Percentiles rank a stretch among this genome's conserved stretches.
phyloP scores from a whole-genome alignment of 2,888 invertebrate genomes.

The Gortyna flavago region DNA sequence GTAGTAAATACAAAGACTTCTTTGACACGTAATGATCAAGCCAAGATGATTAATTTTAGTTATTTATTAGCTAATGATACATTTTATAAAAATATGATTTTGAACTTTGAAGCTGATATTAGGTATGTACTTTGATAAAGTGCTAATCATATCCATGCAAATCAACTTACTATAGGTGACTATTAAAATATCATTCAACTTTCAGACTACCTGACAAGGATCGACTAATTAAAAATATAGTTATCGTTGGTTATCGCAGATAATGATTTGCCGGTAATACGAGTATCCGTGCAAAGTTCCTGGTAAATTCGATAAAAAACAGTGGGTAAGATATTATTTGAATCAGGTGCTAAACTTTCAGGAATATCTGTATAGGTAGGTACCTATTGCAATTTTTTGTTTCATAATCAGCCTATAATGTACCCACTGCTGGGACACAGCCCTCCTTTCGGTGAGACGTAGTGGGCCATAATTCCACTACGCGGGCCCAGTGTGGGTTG shows the following conservation, averaged over 20 bases:
- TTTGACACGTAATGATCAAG: neutral
- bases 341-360: neutral
- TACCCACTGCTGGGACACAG: neutral
- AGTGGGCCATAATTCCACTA: neutral
- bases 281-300: constrained; percentile 16
- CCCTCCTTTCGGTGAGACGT: neutral
- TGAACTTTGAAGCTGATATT: too few species aligned
- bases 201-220: neutral
- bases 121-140: constrained; percentile 1
- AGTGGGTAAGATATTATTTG: neutral
- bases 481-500: neutral
- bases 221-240: neutral
- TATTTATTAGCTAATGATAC: neutral
- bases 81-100: neutral
- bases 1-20: too few species aligned
- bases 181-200: neutral
- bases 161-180: neutral
- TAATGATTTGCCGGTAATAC: neutral
- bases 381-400: too few species aligned
- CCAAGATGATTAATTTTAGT: neutral
- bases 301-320: neutral
- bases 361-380: neutral
- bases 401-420: neutral
- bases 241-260: neutral
- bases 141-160: neutral